A percentile compares a stretch with the other conserved stretches of the same genome.
Evolutionary conservation across 2,888 invertebrate genomes (phyloP).

Genomic region (Strigamia transsilvanica): DNA sequence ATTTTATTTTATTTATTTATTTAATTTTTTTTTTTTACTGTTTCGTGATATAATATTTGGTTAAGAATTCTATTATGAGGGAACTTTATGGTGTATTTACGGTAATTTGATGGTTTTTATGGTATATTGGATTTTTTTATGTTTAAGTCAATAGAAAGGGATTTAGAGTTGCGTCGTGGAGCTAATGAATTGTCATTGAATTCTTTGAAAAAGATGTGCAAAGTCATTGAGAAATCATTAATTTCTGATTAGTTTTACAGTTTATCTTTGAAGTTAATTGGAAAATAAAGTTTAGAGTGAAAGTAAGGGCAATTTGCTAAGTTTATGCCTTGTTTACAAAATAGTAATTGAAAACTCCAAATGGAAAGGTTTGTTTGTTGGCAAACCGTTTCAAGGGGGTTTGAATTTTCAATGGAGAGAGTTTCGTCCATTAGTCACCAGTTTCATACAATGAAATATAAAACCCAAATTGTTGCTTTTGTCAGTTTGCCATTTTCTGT

Average conservation of each 20-base stretch:
- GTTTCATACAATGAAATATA: background rate
- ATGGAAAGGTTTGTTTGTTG: background rate
- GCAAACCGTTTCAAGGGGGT: background rate
- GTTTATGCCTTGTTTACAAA: constrained; percentile 6
- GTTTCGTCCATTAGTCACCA: background rate
- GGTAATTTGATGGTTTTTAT: constrained; percentile 40
- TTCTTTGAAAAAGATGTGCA: constrained; percentile 30
- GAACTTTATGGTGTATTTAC: constrained; percentile 9
- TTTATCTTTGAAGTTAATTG: constrained; percentile 31
- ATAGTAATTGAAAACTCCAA: background rate
- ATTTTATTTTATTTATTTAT: background rate
- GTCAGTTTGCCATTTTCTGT: background rate
- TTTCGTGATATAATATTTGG: constrained; percentile 37
- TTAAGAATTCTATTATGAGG: constrained; percentile 16
- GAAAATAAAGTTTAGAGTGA: background rate
- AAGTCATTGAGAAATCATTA: constrained; percentile 39
- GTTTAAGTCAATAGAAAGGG: constrained; percentile 21
- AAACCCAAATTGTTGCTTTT: background rate
- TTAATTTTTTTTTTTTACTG: constrained; percentile 10
- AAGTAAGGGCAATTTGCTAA: background rate
- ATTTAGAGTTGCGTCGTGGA: background rate
- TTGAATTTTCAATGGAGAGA: background rate
- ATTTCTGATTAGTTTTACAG: constrained; percentile 16
- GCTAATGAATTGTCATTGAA: constrained; percentile 44
- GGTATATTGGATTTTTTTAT: constrained; percentile 16